Evolutionary conservation across 1,140 invertebrate species (phyloP).

Genomic region (Vanessa atalanta): DNA sequence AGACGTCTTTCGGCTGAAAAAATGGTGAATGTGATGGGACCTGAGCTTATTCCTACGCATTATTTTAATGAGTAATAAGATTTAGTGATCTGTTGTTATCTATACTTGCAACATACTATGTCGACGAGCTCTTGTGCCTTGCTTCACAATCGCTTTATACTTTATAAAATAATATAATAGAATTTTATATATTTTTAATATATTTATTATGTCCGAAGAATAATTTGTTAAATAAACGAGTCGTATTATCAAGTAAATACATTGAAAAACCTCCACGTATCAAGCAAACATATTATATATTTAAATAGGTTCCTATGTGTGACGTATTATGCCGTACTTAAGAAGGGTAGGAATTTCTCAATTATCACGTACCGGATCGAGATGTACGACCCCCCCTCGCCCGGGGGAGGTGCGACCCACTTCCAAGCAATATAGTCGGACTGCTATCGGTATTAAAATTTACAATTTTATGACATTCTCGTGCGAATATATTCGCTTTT

Average conservation of each 20-base stretch:
- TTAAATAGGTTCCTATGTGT: conserved; percentile 1
- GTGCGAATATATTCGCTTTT: conserved; percentile 3
- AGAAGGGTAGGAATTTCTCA: conserved; percentile 43
- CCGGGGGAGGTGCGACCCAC: conserved; percentile 38
- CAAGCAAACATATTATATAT: conserved; percentile 2
- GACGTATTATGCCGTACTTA: conserved; percentile 20
- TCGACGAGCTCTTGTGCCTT: too few relatives aligned
- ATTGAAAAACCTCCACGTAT: neutral
- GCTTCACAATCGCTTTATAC: too few relatives aligned
- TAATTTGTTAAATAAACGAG: too few relatives aligned
- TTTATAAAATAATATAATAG: too few relatives aligned
- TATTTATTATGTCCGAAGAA: too few relatives aligned
- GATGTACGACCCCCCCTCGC: conserved; percentile 39
- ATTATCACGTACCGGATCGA: conserved; percentile 47
- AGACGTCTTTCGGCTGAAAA: too few relatives aligned
- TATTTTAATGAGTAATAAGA: too few relatives aligned
- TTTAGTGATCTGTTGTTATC: too few relatives aligned
- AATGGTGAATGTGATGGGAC: too few relatives aligned
- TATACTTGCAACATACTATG: too few relatives aligned
- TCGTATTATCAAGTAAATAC: neutral
- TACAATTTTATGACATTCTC: conserved; percentile 7
- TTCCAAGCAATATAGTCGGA: conserved; percentile 35
- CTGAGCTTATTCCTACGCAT: too few relatives aligned
- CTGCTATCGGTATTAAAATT: conserved; percentile 29
- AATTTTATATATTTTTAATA: too few relatives aligned